Evolutionary conservation across 2,888 invertebrate species (phyloP).

Genomic region (Drosophila atroscutellata): DNA sequence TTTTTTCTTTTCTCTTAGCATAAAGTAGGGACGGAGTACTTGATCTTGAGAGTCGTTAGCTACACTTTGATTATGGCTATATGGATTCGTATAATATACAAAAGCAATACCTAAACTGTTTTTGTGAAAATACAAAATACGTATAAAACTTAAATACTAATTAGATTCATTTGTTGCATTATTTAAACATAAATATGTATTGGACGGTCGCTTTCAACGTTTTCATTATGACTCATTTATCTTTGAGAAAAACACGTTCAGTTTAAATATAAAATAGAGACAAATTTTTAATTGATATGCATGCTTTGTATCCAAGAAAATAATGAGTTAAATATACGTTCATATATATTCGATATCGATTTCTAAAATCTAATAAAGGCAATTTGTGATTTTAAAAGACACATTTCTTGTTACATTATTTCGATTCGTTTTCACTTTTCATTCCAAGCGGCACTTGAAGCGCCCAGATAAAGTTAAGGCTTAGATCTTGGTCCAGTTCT

Average conservation of each 20-base stretch:
- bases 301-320: conserved; percentile 38
- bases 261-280: conserved; percentile 17
- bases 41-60: conserved; percentile 43
- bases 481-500: conserved; percentile 17
- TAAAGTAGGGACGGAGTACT: conserved; percentile 59
- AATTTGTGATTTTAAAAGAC: conserved; percentile 70
- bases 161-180: conserved; percentile 67
- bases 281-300: conserved; percentile 58
- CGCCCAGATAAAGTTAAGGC: conserved; percentile 41
- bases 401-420: conserved; percentile 44
- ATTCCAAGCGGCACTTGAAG: conserved; percentile 44
- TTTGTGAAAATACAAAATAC: conserved; percentile 46
- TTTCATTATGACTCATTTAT: conserved; percentile 27
- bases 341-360: conserved; percentile 58
- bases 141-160: conserved; percentile 70
- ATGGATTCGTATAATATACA: conserved; percentile 48
- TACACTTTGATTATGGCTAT: conserved; percentile 54
- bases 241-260: conserved; percentile 25
- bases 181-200: conserved; percentile 36
- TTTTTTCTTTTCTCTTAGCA: conserved; percentile 40
- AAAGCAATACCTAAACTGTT: conserved; percentile 47
- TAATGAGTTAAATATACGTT: conserved; percentile 18
- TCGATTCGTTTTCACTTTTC: conserved; percentile 17
- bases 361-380: conserved; percentile 83
- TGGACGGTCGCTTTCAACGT: conserved; percentile 62